Percentiles rank a stretch among this genome's conserved stretches.
These are phyloP conservation scores for Pocota personata DNA, from an alignment of 2,888 invertebrate genomes.

Conservation along the genomic window DNA sequence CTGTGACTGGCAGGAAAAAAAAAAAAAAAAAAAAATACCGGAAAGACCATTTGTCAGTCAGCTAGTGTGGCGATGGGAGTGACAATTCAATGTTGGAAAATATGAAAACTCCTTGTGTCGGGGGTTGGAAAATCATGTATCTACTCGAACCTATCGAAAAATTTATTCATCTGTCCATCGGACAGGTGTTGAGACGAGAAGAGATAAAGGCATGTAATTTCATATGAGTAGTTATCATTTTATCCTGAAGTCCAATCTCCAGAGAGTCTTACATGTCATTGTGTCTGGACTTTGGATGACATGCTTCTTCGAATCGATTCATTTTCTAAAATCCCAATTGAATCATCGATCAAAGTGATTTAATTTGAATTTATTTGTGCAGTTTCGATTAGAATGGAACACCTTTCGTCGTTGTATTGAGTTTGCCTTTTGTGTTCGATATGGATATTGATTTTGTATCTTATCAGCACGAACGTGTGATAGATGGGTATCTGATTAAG, in stretches of 20 bases:
- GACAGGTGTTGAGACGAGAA: constrained; percentile 13
- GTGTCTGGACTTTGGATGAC: neutral
- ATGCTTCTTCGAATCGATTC: constrained; percentile 17
- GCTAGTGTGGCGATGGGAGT: neutral
- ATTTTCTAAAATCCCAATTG: constrained; percentile 27
- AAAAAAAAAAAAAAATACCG: neutral
- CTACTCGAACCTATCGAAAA: constrained; percentile 30
- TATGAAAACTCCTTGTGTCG: neutral
- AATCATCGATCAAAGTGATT: constrained; percentile 48
- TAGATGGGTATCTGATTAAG: constrained; percentile 15
- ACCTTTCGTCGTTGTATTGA: neutral
- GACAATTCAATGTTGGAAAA: neutral
- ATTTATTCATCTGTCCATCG: constrained; percentile 37
- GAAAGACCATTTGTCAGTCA: constrained; percentile 42
- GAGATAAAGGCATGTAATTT: constrained; percentile 12
- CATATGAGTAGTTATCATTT: constrained; percentile 34
- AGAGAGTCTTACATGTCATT: neutral
- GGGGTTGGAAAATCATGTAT: neutral
- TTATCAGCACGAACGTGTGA: constrained; percentile 16
- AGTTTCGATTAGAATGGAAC: constrained; percentile 23
- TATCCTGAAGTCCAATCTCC: constrained; percentile 14
- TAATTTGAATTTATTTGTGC: constrained; percentile 36
- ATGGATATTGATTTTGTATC: constrained; percentile 16
- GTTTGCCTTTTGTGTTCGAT: neutral
- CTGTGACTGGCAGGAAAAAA: constrained; percentile 16